A percentile compares a stretch with the other conserved stretches of the same genome.
These are phyloP conservation scores for Temnopleurus reevesii DNA, from an alignment of 53 echinoderm and acorn worm species.

Conservation along the genomic window DNA sequence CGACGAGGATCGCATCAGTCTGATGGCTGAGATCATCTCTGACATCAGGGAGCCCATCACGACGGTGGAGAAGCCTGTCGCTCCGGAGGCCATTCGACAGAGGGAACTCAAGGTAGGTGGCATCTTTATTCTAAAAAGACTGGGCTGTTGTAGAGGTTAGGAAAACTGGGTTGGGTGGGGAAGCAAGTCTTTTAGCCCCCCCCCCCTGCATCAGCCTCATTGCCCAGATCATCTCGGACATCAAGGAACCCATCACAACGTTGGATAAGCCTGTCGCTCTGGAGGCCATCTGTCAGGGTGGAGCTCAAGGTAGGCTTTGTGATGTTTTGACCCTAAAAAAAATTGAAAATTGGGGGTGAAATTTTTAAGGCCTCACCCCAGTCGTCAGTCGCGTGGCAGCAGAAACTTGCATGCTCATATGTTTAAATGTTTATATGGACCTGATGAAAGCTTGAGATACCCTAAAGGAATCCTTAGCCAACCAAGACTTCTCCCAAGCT, in stretches of 20 bases:
- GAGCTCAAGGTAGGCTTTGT: conserved; percentile 90
- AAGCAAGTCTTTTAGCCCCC: no score
- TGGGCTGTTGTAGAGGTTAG: no score
- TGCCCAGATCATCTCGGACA: conserved; percentile 95
- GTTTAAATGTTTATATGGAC: conserved; percentile 73
- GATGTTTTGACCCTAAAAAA: no score
- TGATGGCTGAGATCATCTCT: conserved; percentile 93
- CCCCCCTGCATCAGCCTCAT: conserved; percentile 69
- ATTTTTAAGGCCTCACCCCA: no score
- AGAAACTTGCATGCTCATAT: no score
- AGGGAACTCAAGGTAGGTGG: conserved; percentile 87
- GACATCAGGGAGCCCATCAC: conserved; percentile 96
- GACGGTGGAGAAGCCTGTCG: conserved; percentile 67
- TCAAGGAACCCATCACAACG: conserved; percentile 85
- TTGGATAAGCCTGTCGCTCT: conserved; percentile 74
- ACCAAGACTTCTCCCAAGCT: conserved; percentile 81
- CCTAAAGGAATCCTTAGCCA: conserved; percentile 78
- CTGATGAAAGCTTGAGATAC: conserved; percentile 86
- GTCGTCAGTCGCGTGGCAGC: no score
- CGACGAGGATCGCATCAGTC: conserved; percentile 69
- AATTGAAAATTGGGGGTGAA: no score
- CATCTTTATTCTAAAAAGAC: no score
- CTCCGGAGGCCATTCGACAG: conserved; percentile 74
- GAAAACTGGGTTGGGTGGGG: no score
- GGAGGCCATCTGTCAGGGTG: conserved; percentile 71